Percentiles rank a stretch among this genome's conserved stretches.
phyloP scores from a whole-genome alignment of 2,888 invertebrate genomes.

The Acanthococcus lagerstroemiae region DNA sequence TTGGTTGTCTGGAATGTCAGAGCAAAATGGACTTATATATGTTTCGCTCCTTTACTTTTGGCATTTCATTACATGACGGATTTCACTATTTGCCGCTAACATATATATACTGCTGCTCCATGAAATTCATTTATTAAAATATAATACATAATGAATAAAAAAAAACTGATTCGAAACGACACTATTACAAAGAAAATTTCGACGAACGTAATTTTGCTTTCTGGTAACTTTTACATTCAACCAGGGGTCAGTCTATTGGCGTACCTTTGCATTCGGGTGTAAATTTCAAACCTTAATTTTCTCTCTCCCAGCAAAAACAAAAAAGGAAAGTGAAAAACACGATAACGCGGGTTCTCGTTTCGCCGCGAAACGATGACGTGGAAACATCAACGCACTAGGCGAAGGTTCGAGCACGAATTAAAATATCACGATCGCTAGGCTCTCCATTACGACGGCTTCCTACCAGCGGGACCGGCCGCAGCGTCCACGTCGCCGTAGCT shows the following conservation, averaged over 20 bases:
- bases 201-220: slow-evolving; percentile 14
- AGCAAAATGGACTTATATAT: no score
- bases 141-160: slow-evolving; percentile 4
- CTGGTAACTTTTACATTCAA: slow-evolving; percentile 20
- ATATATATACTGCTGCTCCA: no score
- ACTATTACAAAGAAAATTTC: slow-evolving; percentile 5
- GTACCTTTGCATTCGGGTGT: not conserved
- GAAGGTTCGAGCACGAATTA: no score
- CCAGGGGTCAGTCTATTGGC: slow-evolving; percentile 26
- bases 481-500: not conserved
- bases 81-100: no score
- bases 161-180: slow-evolving; percentile 13
- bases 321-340: not conserved
- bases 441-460: no score
- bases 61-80: no score
- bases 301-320: not conserved
- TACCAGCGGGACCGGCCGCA: not conserved
- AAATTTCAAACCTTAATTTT: not conserved
- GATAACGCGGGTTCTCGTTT: no score
- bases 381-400: no score
- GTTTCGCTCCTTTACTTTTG: no score
- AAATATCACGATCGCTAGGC: not conserved
- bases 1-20: no score
- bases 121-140: slow-evolving; percentile 7
- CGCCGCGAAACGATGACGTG: no score